Evolutionary conservation across 2,888 invertebrate genomes (phyloP), one percentile per base, ranked within the genome.

Genomic region (Malthinus flaveolus): DNA sequence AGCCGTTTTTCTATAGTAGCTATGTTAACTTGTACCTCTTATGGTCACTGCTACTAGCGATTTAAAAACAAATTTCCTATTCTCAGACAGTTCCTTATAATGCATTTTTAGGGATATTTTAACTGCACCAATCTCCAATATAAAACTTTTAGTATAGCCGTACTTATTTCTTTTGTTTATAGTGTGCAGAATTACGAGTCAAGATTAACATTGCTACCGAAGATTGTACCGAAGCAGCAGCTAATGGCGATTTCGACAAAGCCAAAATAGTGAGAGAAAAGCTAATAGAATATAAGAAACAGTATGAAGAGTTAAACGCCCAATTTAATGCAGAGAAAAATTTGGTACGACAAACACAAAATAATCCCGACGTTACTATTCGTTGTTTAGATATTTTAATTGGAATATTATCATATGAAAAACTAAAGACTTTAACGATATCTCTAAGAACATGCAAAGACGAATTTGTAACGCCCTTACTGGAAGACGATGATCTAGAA

Each of bases 171-270:
- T 33, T 46, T 12, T 13, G 59, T 49, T 68, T 67, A 34, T 44
- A 71, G 69, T 50, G 69, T 3, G 70, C 72, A 15, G 55, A 65
- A 57, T 44, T 72, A 15, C 65, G 59, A 47, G 70, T 72, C 5
- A 68, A 70, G 65, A 61, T 72, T 15, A 69, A 72, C 50, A 60
- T 62, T 34, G 58, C 71, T 33, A 62, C 64, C 54, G 66, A 66
- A 8, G 64, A 68, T n/a, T 52, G 67, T 36, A 71, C 71, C 46
- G 66, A 67, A 50, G 75, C 73, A 1, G 50, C 70, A 8, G 61
- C 64, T 12, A 61, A 54, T 8, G 57, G 68, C 52, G 68, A 72
- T 36, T 73, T 61, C 47, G 47, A 65, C 36, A 67, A 64, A 53
- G 72, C 71, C 6, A 56, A 63, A 9, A 12, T 49, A 33, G 44